A percentile compares a stretch with the other conserved stretches of the same genome.
Conservation (phyloP, 2,797 vertebrate genomes). For the Acomys russatus region DNA sequence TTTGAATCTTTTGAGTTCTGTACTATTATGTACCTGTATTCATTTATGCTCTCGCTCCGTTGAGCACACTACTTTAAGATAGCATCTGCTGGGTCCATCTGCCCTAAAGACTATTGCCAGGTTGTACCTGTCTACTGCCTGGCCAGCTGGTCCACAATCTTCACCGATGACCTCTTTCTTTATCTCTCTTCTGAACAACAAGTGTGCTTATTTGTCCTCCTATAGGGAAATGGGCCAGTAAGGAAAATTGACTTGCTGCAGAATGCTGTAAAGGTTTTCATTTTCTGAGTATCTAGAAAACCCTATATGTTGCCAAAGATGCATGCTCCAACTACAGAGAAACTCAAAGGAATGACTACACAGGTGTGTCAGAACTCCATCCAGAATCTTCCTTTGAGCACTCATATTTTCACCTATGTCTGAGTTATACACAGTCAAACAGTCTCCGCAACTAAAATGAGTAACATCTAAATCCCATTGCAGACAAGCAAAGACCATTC, state of each 20-base stretch:
- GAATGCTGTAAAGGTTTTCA: neutral
- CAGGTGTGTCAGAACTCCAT: neutral
- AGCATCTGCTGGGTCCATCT: conserved; percentile 25
- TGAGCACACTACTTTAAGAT: neutral
- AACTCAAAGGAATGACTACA: neutral
- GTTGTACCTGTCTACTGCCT: neutral
- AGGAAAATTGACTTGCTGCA: conserved; percentile 47
- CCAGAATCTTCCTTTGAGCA: neutral
- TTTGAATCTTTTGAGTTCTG: neutral
- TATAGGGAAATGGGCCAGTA: neutral
- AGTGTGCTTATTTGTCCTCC: conserved; percentile 46
- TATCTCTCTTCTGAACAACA: conserved; percentile 41
- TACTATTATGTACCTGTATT: neutral
- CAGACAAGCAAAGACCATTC: neutral
- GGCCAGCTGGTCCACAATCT: neutral
- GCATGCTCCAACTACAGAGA: neutral
- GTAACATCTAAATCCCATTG: neutral
- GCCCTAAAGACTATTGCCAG: conserved; percentile 40
- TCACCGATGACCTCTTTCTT: neutral
- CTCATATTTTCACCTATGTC: neutral
- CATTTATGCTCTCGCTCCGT: neutral
- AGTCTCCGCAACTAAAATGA: neutral
- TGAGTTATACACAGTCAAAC: neutral
- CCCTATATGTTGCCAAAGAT: neutral
- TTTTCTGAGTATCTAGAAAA: conserved; percentile 47